Base-by-base conservation (phyloP, 2,797 vertebrate genomes). In the Muraenolepis orangiensis region DNA sequence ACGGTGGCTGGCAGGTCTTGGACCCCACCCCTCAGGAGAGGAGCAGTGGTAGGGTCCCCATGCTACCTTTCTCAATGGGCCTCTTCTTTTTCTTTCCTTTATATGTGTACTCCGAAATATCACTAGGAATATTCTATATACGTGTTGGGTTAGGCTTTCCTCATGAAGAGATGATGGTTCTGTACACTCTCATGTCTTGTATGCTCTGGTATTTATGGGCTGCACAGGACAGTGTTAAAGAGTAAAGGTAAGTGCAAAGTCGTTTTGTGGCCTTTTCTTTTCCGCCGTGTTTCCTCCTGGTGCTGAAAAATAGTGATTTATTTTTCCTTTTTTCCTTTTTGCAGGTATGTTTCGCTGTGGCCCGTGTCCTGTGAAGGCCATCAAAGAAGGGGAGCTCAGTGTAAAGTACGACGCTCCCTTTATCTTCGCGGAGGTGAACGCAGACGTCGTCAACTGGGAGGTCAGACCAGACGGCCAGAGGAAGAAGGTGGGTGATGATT, bases 1-100 rank as follows among this genome's bases (percentile, higher is more conserved):
- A 95, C 77, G 88, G 87, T 10, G 98, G 97, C 72, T 99, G 98
- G 98, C 98, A 99, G 89, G 88, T 97, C 80, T 83, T 98, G 86
- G 98, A 99, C 73, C 95, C 97, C 30, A 99, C 97, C 6, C 97
- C 97, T 1, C 97, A 98, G 73, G 98, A 99, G 85, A 89, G 86
- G 71, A 99, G 98, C 79, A 93, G 94, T 85, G 97, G 97, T 99
- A 93, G 74, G 34, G 34, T 71, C 13, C 16, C 36, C 13, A 26
- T 26, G 57, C n/a, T 26, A 64, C 10, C 8, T 26, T 57, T 23
- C 7, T 7, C n/a, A n/a, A 57, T 23, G 42, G 42, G 20, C 20
- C 10, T n/a, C 23, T 57, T 57, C 20, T 18, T 46, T 20, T 20
- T 1, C 20, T 46, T 20, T 20, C 1, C 16, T 18, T 5, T 5